Evolutionary conservation across 2,888 invertebrate genomes (phyloP), one percentile per base, ranked within the genome.

Genomic region (Willowsia nigromaculata): DNA sequence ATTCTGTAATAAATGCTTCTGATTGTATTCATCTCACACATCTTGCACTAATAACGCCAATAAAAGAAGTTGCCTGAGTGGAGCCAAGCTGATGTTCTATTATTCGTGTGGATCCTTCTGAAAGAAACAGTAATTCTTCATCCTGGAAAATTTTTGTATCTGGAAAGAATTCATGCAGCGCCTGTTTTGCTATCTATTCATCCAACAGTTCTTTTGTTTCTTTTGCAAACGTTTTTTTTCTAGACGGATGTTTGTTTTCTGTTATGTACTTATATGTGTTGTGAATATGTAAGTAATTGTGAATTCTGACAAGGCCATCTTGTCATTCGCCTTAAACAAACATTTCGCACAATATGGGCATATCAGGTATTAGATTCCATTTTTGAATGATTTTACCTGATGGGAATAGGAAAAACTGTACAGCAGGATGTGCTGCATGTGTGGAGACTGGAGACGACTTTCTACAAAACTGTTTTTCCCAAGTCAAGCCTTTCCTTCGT

Each of bases 11-110:
- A 78, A 53, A 30, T 78, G 22, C 47, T 11, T 13, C 50, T 80
- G 37, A 80, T 53, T 80, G 78, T 53, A 80, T 80, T 80, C 78
- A 18, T 13, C 78, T 80, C 78, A 80, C 78, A 80, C 25, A 22
- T n/a, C 37, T 0, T 22, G 15, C 18, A 2, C 9, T n/a, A 37
- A 80, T 56, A 80, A 80, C 37, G 37, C 33, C 56, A 80, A 78
- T 56, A 80, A 56, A 50, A 33, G 18, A 22, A 56, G 13, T 37
- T 37, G 53, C 33, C 27, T 1, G 30, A 78, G 22, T 50, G 40
- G 68, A 68, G 9, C 18, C 18, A 68, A 68, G 40, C 18, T 37
- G 40, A 22, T 9, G 40, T 27, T 40, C 30, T 37, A 50, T 53
- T 53, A 53, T 53, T 53, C 22, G 2, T 53, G 18, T 1, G 43